A percentile compares a stretch with the other conserved stretches of the same genome.
Evolutionary conservation across 1,140 invertebrate species (phyloP).

Genomic region (Drosophila melanogaster): DNA sequence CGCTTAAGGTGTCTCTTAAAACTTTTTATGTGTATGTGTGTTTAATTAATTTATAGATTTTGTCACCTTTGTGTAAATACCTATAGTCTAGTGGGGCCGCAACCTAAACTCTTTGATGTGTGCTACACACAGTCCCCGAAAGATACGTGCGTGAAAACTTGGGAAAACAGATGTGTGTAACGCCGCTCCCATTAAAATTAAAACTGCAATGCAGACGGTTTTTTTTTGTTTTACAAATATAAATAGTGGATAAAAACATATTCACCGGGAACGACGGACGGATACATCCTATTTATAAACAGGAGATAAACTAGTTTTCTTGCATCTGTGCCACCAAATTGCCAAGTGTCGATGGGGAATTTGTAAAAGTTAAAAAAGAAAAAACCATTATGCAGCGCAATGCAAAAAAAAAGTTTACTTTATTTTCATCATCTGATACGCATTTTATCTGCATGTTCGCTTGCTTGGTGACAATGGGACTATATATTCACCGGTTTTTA

Average conservation of each 20-base stretch:
- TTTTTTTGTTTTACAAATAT: conserved; percentile 6
- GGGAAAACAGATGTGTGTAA: conserved; percentile 10
- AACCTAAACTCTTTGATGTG: not conserved
- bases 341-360: not conserved
- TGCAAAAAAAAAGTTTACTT: conserved; percentile 7
- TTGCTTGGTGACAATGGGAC: not conserved
- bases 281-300: conserved; percentile 4
- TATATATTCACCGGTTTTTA: not conserved
- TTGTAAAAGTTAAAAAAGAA: not conserved
- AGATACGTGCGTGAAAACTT: not conserved
- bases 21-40: conserved; percentile 14
- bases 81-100: not conserved
- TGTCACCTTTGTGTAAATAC: not conserved
- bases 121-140: not conserved
- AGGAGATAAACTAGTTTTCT: not conserved
- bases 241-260: conserved; percentile 8
- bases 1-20: conserved; percentile 10
- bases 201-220: conserved; percentile 1
- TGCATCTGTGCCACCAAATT: not conserved
- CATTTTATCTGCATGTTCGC: not conserved
- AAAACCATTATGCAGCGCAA: conserved; percentile 2
- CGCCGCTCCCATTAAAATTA: conserved; percentile 14
- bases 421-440: not conserved
- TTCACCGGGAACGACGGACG: not conserved
- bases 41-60: conserved; percentile 8